Conservation (phyloP, 2,888 invertebrate species). For the Formica aserva region DNA sequence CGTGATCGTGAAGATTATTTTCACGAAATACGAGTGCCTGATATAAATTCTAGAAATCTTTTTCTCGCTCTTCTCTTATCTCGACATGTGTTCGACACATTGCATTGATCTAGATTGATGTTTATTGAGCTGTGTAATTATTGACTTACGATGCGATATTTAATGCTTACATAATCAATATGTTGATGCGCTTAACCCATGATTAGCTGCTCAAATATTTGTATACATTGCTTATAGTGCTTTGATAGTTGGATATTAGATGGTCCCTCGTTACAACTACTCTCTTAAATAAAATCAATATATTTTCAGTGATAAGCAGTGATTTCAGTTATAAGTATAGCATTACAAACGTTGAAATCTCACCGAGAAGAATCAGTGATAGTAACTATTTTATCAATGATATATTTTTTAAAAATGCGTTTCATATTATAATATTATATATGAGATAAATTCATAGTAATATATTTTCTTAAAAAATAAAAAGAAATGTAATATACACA, state of each 20-base stretch:
- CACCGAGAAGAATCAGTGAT: neutral
- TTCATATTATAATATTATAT: neutral
- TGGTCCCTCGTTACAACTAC: neutral
- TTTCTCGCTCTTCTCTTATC: neutral
- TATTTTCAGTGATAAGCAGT: neutral
- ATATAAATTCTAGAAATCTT: constrained; percentile 4
- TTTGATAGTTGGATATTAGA: neutral
- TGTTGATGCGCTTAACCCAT: neutral
- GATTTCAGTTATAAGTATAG: neutral
- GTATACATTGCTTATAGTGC: neutral
- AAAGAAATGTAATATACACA: no score
- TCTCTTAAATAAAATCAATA: neutral
- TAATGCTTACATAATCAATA: neutral
- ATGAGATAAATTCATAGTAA: no score
- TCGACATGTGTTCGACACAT: neutral
- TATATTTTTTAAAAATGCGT: neutral
- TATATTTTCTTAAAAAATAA: no score
- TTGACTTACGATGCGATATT: neutral
- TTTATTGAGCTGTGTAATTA: neutral
- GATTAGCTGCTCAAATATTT: constrained; percentile 5
- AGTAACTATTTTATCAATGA: neutral
- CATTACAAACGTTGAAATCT: neutral
- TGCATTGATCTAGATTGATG: neutral
- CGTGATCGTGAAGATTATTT: neutral
- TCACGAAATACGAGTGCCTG: neutral